phyloP scores from a whole-genome alignment of 2,113 vertebrate genomes.

The Poecilia latipinna region DNA sequence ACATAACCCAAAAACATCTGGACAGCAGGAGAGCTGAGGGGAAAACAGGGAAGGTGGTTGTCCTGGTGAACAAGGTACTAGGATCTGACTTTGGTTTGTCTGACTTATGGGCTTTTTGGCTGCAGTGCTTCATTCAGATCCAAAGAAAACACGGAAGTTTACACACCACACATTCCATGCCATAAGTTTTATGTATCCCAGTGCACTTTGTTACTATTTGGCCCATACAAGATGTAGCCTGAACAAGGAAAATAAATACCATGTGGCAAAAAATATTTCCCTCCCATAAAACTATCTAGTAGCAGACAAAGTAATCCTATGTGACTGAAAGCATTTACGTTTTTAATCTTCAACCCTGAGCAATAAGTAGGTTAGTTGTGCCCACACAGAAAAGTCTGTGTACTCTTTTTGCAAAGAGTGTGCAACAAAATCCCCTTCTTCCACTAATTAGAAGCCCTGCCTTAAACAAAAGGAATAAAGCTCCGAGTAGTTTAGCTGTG shows the following conservation, averaged over 20 bases:
- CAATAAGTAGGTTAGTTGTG: background rate
- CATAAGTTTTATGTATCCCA: constrained; percentile 36
- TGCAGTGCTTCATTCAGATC: constrained; percentile 24
- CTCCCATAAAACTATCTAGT: constrained; percentile 10
- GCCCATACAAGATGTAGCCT: constrained; percentile 13
- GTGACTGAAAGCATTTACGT: constrained; percentile 5
- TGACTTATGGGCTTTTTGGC: constrained; percentile 34
- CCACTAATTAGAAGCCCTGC: constrained; percentile 18
- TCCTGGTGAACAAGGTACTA: constrained; percentile 95
- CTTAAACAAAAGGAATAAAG: constrained; percentile 10
- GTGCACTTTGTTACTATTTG: constrained; percentile 43
- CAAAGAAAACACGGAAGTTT: constrained; percentile 40
- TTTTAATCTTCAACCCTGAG: constrained; percentile 10
- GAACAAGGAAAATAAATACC: constrained; percentile 2
- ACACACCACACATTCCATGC: constrained; percentile 49
- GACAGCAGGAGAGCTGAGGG: constrained; percentile 78
- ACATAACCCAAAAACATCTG: constrained; percentile 91
- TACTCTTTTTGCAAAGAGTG: constrained; percentile 9
- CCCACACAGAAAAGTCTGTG: constrained; percentile 1
- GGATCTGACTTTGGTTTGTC: background rate
- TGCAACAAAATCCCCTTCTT: background rate
- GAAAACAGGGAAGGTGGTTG: constrained; percentile 86
- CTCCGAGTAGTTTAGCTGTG: constrained; percentile 1
- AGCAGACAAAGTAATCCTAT: background rate
- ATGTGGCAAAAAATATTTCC: constrained; percentile 31